A percentile compares a stretch with the other conserved stretches of the same genome.
Evolutionary conservation across 2,113 vertebrate genomes (phyloP).

Genomic region (Tringa solitaria): DNA sequence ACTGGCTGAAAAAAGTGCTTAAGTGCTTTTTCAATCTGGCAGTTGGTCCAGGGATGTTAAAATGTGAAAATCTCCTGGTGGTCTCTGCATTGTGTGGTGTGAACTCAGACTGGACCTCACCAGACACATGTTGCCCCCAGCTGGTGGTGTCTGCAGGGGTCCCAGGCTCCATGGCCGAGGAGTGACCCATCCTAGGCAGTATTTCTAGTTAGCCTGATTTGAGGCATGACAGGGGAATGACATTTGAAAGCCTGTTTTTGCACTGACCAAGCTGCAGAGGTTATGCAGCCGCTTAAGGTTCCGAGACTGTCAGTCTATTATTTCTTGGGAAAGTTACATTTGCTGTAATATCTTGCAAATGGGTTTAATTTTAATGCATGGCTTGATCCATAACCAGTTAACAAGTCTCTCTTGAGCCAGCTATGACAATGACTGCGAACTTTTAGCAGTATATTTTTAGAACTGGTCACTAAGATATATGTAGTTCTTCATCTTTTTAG

Average conservation of each 20-base stretch:
- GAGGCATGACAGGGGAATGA: not conserved
- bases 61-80: not conserved
- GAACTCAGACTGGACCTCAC: not conserved
- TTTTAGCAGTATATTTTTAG: conserved; percentile 47
- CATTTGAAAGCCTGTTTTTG: not conserved
- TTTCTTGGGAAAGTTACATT: not conserved
- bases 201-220: not conserved
- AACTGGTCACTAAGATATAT: conserved; percentile 46
- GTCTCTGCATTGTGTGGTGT: not conserved
- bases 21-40: not conserved
- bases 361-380: conserved; percentile 39
- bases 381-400: conserved; percentile 41
- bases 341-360: conserved; percentile 3
- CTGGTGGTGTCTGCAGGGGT: not conserved
- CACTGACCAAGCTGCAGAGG: not conserved
- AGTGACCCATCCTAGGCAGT: not conserved
- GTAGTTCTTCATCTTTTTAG: not conserved
- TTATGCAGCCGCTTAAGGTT: not conserved
- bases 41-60: not conserved
- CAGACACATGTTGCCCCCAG: not conserved
- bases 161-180: not conserved
- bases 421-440: conserved; percentile 14
- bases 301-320: not conserved
- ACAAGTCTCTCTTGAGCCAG: conserved; percentile 11
- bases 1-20: not conserved